Base-by-base conservation (phyloP, 2,113 vertebrate species). In the Vidua macroura region DNA sequence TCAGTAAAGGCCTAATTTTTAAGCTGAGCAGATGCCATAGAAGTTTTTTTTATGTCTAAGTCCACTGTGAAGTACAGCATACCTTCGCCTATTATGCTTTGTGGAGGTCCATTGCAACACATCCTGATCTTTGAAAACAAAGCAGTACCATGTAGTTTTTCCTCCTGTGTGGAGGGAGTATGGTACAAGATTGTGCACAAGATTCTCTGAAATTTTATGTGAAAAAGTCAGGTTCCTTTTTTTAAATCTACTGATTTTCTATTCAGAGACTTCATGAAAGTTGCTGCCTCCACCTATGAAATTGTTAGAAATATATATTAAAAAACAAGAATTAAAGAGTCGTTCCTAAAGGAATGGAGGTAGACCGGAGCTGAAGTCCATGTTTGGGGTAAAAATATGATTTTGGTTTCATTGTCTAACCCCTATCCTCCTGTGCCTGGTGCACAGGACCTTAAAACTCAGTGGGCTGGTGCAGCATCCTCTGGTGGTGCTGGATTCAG, bases 1-100 rank as follows among this genome's bases (percentile, higher is more conserved):
- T 86, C 56, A 73, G 13, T 90, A 70, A 86, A 83, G 52, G 12
- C 39, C 83, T 77, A 80, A 67, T 74, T 93, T 90, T 94, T 83
- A 81, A 93, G 60, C 66, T 76, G 31, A 85, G 10, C 16, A 82
- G 51, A 70, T 91, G 74, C 56, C 27, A 24, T 78, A 33, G 8
- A 80, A 53, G 3, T 49, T 14, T 55, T 62, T 35, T 90, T 91
- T 60, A 66, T 86, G 55, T 76, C 6, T 27, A 63, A 48, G 33
- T 91, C 70, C 20, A 17, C 44, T 1, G 2, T 19, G 49, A 85
- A 86, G 22, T 46, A 37, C 28, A 35, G 31, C 15, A 3, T 84
- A 33, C n/a, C n/a, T 85, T 83, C 15, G 43, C 49, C 13, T 88
- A 7, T 64, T 84, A 24, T 39, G 19, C n/a, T 94, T 67, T 60